These are phyloP conservation scores for Argya squamiceps DNA, from an alignment of 2,797 vertebrate species.

Conservation along the genomic window DNA sequence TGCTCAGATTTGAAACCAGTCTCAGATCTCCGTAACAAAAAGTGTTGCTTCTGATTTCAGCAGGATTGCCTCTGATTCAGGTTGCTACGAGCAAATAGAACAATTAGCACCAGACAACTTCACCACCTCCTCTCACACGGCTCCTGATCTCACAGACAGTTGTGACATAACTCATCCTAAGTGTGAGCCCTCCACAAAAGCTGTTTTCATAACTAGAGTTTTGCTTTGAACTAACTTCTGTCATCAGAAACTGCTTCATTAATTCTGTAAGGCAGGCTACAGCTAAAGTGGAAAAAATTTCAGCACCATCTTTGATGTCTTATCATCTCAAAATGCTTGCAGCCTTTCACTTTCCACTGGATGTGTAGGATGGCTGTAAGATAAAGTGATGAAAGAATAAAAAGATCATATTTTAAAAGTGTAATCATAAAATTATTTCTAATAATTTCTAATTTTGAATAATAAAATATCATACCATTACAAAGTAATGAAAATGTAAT, in stretches of 20 bases:
- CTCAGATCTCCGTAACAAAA: neutral
- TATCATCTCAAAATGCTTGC: neutral
- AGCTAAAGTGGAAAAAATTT: slow-evolving; percentile 1
- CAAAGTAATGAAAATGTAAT: slow-evolving; percentile 75
- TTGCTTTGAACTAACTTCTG: slow-evolving; percentile 49
- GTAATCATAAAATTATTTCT: slow-evolving; percentile 65
- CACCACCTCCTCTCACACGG: neutral
- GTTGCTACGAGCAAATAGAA: neutral
- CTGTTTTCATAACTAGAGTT: slow-evolving; percentile 16
- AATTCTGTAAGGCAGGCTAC: slow-evolving; percentile 4
- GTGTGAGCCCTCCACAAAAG: neutral
- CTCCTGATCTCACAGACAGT: slow-evolving; percentile 39
- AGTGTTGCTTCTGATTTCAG: neutral
- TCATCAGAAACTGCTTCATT: slow-evolving; percentile 32
- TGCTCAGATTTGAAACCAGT: neutral
- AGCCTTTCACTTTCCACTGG: slow-evolving; percentile 5
- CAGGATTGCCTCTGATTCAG: slow-evolving; percentile 15
- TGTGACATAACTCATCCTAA: slow-evolving; percentile 32
- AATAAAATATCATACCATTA: slow-evolving; percentile 74
- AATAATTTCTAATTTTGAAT: slow-evolving; percentile 55
- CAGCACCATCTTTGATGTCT: neutral
- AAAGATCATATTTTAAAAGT: slow-evolving; percentile 43
- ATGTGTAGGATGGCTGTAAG: neutral
- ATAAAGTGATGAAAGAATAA: slow-evolving; percentile 41
- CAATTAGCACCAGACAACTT: slow-evolving; percentile 49